Conservation (phyloP, 2,113 vertebrate genomes). For the Esox niger region DNA sequence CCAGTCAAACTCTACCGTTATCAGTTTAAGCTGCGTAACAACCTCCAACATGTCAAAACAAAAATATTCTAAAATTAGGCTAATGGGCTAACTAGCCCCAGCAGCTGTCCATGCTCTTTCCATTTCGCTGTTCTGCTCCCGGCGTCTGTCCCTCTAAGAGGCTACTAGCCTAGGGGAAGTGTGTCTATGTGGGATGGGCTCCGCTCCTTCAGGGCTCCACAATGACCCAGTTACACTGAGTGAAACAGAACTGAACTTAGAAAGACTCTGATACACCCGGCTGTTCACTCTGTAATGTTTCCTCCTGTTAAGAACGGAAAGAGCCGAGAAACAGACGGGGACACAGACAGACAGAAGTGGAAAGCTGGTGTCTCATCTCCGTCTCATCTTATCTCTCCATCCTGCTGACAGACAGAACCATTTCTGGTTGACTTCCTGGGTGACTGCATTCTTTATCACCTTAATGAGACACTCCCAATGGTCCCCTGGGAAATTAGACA, state of each 20-base stretch:
- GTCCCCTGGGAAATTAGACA: constrained; percentile 35
- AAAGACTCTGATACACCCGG: constrained; percentile 26
- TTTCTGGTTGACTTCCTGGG: constrained; percentile 51
- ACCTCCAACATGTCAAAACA: constrained; percentile 17
- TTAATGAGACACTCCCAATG: constrained; percentile 39
- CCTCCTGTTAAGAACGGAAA: constrained; percentile 11
- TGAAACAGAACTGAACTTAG: constrained; percentile 60
- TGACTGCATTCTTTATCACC: constrained; percentile 46
- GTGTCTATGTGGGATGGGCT: constrained; percentile 35
- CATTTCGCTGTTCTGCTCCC: constrained; percentile 15
- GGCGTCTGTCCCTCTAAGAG: constrained; percentile 7
- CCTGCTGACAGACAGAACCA: constrained; percentile 31
- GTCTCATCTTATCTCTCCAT: constrained; percentile 30
- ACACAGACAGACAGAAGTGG: constrained; percentile 22
- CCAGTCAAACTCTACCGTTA: not conserved
- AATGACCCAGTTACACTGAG: constrained; percentile 64
- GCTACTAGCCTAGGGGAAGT: constrained; percentile 25
- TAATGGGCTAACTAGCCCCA: constrained; percentile 57
- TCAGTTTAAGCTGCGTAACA: not conserved
- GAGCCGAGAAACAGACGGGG: constrained; percentile 22
- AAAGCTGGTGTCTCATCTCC: constrained; percentile 24
- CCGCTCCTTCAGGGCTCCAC: constrained; percentile 39
- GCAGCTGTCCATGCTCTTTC: constrained; percentile 68
- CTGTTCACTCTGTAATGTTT: constrained; percentile 5
- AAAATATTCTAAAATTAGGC: constrained; percentile 1